Evolutionary conservation across 2,888 invertebrate species (phyloP).

Genomic region (Drosophila robusta): DNA sequence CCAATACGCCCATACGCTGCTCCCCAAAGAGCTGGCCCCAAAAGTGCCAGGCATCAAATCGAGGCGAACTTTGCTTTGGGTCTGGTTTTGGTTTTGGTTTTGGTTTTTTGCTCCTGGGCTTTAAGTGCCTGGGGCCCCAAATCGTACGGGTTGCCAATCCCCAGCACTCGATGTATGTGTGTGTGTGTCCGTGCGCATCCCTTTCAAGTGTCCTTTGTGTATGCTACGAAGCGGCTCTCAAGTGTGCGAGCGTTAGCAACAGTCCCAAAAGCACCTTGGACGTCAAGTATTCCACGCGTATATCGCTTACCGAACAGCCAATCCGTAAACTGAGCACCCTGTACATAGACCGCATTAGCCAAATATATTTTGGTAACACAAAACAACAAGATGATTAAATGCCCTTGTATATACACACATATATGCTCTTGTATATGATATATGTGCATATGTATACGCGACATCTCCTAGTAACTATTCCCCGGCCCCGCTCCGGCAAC

Average conservation of each 20-base stretch:
- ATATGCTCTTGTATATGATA: background rate
- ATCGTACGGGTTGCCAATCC: constrained; percentile 15
- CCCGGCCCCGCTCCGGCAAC: no score
- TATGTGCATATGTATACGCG: no score
- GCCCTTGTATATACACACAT: background rate
- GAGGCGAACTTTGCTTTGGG: constrained; percentile 13
- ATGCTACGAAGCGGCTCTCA: constrained; percentile 46
- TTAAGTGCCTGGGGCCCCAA: constrained; percentile 34
- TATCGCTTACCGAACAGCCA: constrained; percentile 29
- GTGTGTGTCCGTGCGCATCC: constrained; percentile 23
- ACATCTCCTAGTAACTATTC: no score
- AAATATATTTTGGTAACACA: background rate
- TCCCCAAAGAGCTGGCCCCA: constrained; percentile 36
- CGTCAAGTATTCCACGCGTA: constrained; percentile 16
- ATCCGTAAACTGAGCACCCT: constrained; percentile 19
- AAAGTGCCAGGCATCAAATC: constrained; percentile 21
- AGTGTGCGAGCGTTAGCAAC: constrained; percentile 61
- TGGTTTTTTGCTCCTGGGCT: constrained; percentile 20
- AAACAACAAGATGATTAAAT: no score
- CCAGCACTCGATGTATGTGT: background rate
- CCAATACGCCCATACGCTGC: constrained; percentile 17
- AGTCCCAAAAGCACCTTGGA: constrained; percentile 47
- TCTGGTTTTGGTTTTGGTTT: constrained; percentile 30
- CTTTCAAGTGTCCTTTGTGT: constrained; percentile 57
- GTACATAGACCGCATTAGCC: background rate